Evolutionary conservation across 2,113 vertebrate genomes (phyloP).

Genomic region (Chloropsis cyanopogon): DNA sequence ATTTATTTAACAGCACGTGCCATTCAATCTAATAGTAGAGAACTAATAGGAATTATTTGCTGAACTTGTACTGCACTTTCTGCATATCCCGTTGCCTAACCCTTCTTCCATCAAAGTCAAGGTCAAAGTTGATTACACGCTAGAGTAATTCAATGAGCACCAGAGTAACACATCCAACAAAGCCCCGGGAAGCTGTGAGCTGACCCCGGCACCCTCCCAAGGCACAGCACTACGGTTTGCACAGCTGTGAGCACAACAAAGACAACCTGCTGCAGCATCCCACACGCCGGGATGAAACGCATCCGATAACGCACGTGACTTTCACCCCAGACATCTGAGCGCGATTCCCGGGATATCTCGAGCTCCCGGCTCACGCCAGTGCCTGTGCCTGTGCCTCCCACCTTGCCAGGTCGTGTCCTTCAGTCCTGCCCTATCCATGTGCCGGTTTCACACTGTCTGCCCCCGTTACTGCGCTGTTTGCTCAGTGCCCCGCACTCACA

Average conservation of each 20-base stretch:
- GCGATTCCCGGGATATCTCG: neutral
- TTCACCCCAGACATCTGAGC: rapidly evolving
- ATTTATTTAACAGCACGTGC: neutral
- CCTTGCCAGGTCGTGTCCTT: neutral
- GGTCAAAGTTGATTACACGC: neutral
- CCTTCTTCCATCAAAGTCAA: constrained; percentile 9
- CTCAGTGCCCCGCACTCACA: rapidly evolving
- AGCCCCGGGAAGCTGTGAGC: neutral
- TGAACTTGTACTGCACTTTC: neutral
- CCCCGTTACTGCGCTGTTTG: rapidly evolving
- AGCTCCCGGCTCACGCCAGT: rapidly evolving
- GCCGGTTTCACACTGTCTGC: rapidly evolving
- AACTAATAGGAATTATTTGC: neutral
- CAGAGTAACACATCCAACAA: neutral
- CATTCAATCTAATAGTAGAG: neutral
- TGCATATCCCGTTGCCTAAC: neutral
- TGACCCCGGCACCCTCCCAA: neutral
- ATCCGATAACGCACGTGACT: rapidly evolving
- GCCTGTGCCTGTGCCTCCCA: neutral
- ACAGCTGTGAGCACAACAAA: neutral
- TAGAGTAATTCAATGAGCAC: neutral
- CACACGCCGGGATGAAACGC: neutral
- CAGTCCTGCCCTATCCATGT: neutral
- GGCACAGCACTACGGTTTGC: neutral
- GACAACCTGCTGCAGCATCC: constrained; percentile 50